Base-by-base conservation (phyloP, 2,888 invertebrate genomes). In the Phaedon cochleariae region DNA sequence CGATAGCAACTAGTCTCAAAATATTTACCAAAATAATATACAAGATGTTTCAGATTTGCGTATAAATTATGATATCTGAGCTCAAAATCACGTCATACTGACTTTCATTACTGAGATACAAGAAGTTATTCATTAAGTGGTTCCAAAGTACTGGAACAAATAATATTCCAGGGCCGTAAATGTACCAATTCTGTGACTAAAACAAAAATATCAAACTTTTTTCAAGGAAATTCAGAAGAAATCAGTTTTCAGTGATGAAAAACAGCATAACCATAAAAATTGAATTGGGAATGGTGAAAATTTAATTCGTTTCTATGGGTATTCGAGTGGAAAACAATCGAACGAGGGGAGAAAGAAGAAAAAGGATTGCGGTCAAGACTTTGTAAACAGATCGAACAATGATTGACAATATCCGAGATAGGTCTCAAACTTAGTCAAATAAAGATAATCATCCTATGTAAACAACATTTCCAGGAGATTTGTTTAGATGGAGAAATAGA, bases 371-470 rank as follows among this genome's bases (percentile, higher is more conserved):
- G 79, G 79, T 79, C 80, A 80, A 79, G 79, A 74, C 74, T 77
- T 73, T 73, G 80, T 77, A 79, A 79, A 79, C 79, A 79, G 77
- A 79, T 79, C 77, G 75, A 76, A 74, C 74, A 69, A 72, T 78
- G 78, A 80, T 80, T 78, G 80, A 80, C 79, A 79, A 79, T 78
- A 80, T 78, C 76, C 73, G 71, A 66, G 67, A 69, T 68, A 64
- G 69, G 68, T 67, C 63, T 65, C 66, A 74, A 76, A 77, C 76
- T 79, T 78, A 79, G 77, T 76, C 79, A 76, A 72, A 74, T 74
- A 74, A 68, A 70, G 79, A 79, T 79, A 79, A 80, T 80, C 79
- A 77, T 78, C 77, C 80, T 78, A 77, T 77, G 76, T 79, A 77
- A 80, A 80, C 77, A 79, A 69, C 69, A 66, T 70, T 73, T 67